Base-by-base conservation (phyloP, 2,888 invertebrate genomes). In the Ametastegia equiseti region DNA sequence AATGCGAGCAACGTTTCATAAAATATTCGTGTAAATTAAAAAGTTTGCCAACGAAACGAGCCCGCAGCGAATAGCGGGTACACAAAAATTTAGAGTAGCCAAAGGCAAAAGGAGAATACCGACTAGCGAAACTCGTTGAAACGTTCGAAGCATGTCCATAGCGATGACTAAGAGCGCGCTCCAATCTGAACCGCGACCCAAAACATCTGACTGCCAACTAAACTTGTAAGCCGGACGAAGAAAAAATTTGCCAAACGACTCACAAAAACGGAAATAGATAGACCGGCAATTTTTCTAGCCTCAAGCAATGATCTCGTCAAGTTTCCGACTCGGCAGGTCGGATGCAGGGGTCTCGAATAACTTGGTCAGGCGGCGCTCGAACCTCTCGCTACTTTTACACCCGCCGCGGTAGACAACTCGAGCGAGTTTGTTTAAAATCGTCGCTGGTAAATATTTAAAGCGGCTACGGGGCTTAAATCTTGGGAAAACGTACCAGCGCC, bases 361-460 rank as follows among this genome's bases (percentile, higher is more conserved):
- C n/a, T 9, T 67, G 65, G n/a, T 39, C 36, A 39, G 23, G n/a
- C 65, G 65, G 9, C 15, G 11, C 65, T 67, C 71, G 15, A 71
- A 19, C 30, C 30, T 30, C 30, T 71, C 45, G 19, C 75, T 36
- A 75, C 6, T 50, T 19, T 33, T 75, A 13, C 54, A 50, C 23
- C 19, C 33, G n/a, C 71, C 47, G 36, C 30, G 45, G 71, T 47
- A 71, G 71, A 47, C 42, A 83, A 83, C 83, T 80, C 81, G 65
- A 42, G 57, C 30, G 81, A 69, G 82, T 71, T 73, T 75, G 82
- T 67, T 84, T 80, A 84, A 85, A 86, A 87, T 87, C 83, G 84
- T 85, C 80, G 83, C 81, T 81, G 84, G 82, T 87, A 86, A 89
- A 88, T 87, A 87, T 87, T 89, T 88, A 81, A 87, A 86, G 84